Evolutionary conservation across 2,113 vertebrate species (phyloP), one percentile per base, ranked within the genome.

Genomic region (Dicerorhinus sumatrensis): DNA sequence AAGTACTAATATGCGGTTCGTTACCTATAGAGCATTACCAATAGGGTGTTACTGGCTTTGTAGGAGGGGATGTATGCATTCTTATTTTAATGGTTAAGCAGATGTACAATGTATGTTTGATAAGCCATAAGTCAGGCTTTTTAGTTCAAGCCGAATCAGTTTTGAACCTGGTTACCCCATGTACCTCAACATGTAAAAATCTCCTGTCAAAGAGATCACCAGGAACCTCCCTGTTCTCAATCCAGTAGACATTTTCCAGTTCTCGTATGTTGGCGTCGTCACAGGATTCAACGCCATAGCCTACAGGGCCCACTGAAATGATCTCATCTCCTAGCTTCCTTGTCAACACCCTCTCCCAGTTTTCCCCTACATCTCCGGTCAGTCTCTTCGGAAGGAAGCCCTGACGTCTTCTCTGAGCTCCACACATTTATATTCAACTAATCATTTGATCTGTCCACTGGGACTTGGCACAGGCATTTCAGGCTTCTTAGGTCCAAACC

Each of bases 221-320:
- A n/a, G 36, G 16, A 6, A 11, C 1, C 46, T 36, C 21, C 46
- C 6, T 14, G 7, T 56, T 46, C 31, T 39, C 17, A 16, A 9
- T 13, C 69, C n/a, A 70, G 58, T 0, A 33, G 56, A 16, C 13
- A 1, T 6, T 73, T 46, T 46, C 21, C 67, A 18, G 62, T 27
- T 39, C 23, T 80, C 54, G 0, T 0, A 13, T 1, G 17, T 4
- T 13, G 75, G 3, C 18, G 25, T 86, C 51, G 69, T 31, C n/a
- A 42, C 0, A 13, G 56, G 31, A 39, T 25, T 4, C 16, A 4
- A 6, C 0, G 23, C 29, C 3, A 3, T 8, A 2, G 8, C 23
- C 48, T 4, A 6, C 1, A 3, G 36, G 31, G 8, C 18, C 13
- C 46, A 9, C 2, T 25, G 54, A 79, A 46, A 48, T 0, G 0